Conservation (phyloP, 2,888 invertebrate genomes). For the Augiades crinisus region DNA sequence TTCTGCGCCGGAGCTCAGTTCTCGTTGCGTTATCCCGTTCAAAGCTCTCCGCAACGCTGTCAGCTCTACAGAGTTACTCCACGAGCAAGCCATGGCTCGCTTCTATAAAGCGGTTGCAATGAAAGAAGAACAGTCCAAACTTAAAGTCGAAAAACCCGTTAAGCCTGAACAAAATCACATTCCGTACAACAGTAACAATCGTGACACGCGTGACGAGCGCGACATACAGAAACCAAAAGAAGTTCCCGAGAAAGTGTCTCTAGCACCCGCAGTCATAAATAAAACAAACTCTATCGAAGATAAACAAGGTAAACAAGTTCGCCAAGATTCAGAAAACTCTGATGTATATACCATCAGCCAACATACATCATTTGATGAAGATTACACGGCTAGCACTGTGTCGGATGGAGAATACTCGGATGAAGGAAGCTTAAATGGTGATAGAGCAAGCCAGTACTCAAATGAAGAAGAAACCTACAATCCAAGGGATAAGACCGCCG, state of each 20-base stretch:
- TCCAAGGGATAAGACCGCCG: constrained; percentile 79
- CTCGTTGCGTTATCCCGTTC: constrained; percentile 68
- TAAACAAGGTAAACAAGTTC: constrained; percentile 49
- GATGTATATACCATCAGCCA: constrained; percentile 77
- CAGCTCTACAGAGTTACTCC: constrained; percentile 91
- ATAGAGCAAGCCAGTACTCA: constrained; percentile 52
- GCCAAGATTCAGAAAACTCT: constrained; percentile 53
- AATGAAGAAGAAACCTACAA: constrained; percentile 86
- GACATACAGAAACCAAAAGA: constrained; percentile 32
- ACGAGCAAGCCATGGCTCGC: constrained; percentile 90
- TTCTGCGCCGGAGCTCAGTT: constrained; percentile 89
- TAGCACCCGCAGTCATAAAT: constrained; percentile 52
- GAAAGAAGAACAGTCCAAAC: constrained; percentile 84
- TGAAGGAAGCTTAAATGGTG: constrained; percentile 59
- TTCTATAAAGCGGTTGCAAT: constrained; percentile 89
- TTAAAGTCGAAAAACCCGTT: constrained; percentile 42
- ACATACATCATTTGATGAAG: constrained; percentile 78
- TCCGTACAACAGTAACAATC: constrained; percentile 49
- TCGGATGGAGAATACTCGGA: constrained; percentile 74
- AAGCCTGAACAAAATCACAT: constrained; percentile 54
- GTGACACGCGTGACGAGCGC: constrained; percentile 23
- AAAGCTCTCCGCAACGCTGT: constrained; percentile 86
- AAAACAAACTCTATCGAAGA: constrained; percentile 59
- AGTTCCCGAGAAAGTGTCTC: constrained; percentile 28
- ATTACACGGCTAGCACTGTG: constrained; percentile 84